Evolutionary conservation across 2,888 invertebrate species (phyloP).

Genomic region (Archips xylosteana): DNA sequence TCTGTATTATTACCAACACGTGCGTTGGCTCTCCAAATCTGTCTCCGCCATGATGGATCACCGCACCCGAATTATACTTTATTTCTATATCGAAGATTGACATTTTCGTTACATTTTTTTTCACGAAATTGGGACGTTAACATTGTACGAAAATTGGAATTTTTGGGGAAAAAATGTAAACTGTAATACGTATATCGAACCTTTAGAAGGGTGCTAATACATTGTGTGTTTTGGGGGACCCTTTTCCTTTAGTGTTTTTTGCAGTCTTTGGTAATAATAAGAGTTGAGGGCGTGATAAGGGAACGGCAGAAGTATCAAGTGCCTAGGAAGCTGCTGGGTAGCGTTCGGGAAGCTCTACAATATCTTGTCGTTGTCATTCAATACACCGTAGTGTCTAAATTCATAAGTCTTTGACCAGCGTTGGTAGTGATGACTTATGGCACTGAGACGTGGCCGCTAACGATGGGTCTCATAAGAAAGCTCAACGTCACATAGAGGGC

Average conservation of each 20-base stretch:
- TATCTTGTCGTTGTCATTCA: too few relatives aligned
- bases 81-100: slow-evolving; percentile 60
- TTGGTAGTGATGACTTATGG: too few relatives aligned
- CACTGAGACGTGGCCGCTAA: too few relatives aligned
- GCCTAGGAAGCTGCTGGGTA: too few relatives aligned
- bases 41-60: slow-evolving; percentile 47
- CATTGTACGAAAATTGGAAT: slow-evolving; percentile 47
- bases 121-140: slow-evolving; percentile 42
- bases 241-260: neutral
- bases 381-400: too few relatives aligned
- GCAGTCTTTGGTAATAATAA: too few relatives aligned
- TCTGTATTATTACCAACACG: slow-evolving; percentile 50
- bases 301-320: too few relatives aligned
- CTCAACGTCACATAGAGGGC: too few relatives aligned
- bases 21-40: slow-evolving; percentile 53
- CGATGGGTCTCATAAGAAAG: too few relatives aligned
- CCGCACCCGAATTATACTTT: slow-evolving; percentile 52
- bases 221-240: slow-evolving; percentile 10
- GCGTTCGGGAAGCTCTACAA: too few relatives aligned
- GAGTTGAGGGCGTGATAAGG: too few relatives aligned
- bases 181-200: neutral
- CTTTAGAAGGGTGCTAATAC: slow-evolving; percentile 8
- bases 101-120: slow-evolving; percentile 59
- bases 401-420: too few relatives aligned
- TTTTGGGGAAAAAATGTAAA: slow-evolving; percentile 25